Evolutionary conservation across 2,888 invertebrate genomes (phyloP).

Genomic region (Dendrolimus pini): DNA sequence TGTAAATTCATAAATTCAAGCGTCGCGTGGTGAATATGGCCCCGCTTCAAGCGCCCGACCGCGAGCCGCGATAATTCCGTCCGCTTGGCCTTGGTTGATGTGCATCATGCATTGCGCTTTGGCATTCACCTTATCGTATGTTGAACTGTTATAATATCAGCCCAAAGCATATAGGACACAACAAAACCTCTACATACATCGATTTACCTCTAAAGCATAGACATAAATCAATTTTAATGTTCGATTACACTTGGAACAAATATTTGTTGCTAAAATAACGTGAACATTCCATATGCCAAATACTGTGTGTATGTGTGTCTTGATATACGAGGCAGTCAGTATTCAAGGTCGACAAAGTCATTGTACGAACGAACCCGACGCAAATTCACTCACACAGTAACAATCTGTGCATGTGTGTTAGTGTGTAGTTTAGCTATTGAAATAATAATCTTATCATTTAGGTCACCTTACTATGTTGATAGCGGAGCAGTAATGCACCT

Average conservation of each 20-base stretch:
- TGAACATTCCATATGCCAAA: constrained; percentile 43
- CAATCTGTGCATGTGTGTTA: constrained; percentile 28
- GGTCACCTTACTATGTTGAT: constrained; percentile 74
- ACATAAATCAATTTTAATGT: background rate
- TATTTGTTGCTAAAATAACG: constrained; percentile 33
- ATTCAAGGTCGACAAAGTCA: constrained; percentile 75
- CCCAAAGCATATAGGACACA: constrained; percentile 6
- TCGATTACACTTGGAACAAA: constrained; percentile 15
- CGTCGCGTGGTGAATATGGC: too few species aligned
- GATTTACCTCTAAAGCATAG: background rate
- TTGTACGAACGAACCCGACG: constrained; percentile 64
- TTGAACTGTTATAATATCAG: constrained; percentile 59
- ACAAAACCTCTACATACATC: background rate
- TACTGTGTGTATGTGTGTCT: constrained; percentile 28
- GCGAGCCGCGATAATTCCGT: constrained; percentile 32
- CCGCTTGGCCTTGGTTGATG: constrained; percentile 65
- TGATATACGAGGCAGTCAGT: constrained; percentile 56
- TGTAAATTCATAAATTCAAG: too few species aligned
- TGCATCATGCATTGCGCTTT: constrained; percentile 46
- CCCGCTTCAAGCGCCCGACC: background rate
- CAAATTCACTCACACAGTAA: constrained; percentile 46
- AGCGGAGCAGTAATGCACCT: constrained; percentile 36
- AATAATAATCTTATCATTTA: constrained; percentile 75
- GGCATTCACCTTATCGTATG: constrained; percentile 69
- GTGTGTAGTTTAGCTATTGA: constrained; percentile 50